Base-by-base conservation (phyloP, 2,888 invertebrate species). In the Macaria notata region DNA sequence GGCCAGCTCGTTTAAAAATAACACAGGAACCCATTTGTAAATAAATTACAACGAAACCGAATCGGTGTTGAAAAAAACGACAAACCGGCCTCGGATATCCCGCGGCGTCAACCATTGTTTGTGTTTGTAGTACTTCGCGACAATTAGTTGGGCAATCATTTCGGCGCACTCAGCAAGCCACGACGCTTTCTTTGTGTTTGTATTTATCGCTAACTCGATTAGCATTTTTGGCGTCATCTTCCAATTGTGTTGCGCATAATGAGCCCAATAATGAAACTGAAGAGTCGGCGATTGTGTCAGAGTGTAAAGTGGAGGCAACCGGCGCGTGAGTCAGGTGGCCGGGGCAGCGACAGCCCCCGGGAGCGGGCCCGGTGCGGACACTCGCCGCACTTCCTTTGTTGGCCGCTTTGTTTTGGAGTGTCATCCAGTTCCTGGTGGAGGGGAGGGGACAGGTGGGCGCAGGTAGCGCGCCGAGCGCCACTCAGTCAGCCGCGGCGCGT, bases 331-430 rank as follows among this genome's bases (percentile, higher is more conserved):
- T 88, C 87, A 88, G 87, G 86, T 89, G 73, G 69, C 75, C 70
- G 73, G 76, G 75, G 76, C 73, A 69, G 71, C 68, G 72, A 70
- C 77, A 63, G 71, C 82, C 77, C 78, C 72, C 77, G 71, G 74
- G 66, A 55, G 49, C 75, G 70, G 75, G 73, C 75, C 75, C 79
- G 81, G 81, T 82, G 86, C 84, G 86, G 86, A 88, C 88, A 88
- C 89, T 89, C 82, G 87, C 88, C 88, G 89, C 89, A 88, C 86
- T 86, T 88, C 88, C 88, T 90, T 89, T 88, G 90, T 88, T 88
- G 86, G 87, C 86, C 83, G 88, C 89, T 90, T 88, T 91, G 90
- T 91, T 91, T 90, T 90, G 91, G 86, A 88, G 84, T 81, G 84
- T 85, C 89, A 88, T 90, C 89, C 89, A 89, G 90, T 89, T 91